phyloP scores from a whole-genome alignment of 2,888 invertebrate species.

The Polia nebulosa region DNA sequence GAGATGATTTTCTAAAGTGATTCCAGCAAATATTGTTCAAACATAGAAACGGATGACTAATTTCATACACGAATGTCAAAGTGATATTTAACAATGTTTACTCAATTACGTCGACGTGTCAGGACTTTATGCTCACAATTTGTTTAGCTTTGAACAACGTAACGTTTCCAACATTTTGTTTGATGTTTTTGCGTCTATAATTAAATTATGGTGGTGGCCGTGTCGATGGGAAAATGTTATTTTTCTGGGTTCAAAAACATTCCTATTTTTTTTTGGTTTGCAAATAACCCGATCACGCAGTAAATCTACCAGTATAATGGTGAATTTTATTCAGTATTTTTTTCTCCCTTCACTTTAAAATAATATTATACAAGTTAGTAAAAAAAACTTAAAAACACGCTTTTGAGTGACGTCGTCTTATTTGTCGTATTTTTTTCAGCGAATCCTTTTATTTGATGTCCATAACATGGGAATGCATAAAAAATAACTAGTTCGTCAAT shows the following conservation, averaged over 20 bases:
- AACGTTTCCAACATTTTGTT: slow-evolving; percentile 28
- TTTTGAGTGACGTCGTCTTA: too few relatives aligned
- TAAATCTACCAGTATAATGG: not conserved
- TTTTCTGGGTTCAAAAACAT: not conserved
- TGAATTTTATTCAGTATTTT: not conserved
- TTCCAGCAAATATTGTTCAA: not conserved
- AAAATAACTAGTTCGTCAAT: too few relatives aligned
- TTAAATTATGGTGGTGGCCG: slow-evolving; percentile 26
- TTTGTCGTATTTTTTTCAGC: too few relatives aligned
- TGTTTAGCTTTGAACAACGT: slow-evolving; percentile 38
- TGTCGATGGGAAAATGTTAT: slow-evolving; percentile 19
- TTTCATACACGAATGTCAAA: slow-evolving; percentile 14
- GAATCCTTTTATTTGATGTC: too few relatives aligned
- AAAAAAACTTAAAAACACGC: too few relatives aligned
- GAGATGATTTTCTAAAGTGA: not conserved
- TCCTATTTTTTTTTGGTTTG: slow-evolving; percentile 4
- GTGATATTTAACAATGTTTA: slow-evolving; percentile 42
- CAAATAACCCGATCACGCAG: not conserved
- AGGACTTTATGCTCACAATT: slow-evolving; percentile 26
- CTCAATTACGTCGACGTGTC: slow-evolving; percentile 47
- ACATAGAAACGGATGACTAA: not conserved
- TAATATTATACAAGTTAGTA: too few relatives aligned
- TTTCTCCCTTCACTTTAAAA: too few relatives aligned
- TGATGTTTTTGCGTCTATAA: slow-evolving; percentile 45
- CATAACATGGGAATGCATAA: too few relatives aligned